phyloP scores from a whole-genome alignment of 2,888 invertebrate species.

The Tethea ocularis region DNA sequence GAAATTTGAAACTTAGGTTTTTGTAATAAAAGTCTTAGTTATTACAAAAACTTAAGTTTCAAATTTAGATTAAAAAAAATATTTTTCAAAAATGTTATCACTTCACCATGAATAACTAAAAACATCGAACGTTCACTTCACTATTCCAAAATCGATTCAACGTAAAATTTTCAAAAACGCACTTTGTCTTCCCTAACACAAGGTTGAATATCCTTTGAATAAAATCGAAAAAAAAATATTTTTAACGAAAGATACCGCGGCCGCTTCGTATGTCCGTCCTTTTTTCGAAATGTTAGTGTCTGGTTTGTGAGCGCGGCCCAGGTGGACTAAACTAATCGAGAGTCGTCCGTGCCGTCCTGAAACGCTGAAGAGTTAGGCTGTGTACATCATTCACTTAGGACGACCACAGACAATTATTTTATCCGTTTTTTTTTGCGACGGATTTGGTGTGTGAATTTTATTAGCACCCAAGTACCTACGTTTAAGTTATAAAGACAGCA shows the following conservation, averaged over 20 bases:
- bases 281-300: constrained; percentile 12
- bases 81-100: neutral
- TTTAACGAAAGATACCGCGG: neutral
- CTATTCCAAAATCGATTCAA: neutral
- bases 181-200: neutral
- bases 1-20: too few relatives aligned
- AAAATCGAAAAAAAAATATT: neutral
- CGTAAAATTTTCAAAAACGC: neutral
- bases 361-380: constrained; percentile 47
- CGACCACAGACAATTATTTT: neutral
- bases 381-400: constrained; percentile 26
- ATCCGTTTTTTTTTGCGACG: neutral
- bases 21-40: too few relatives aligned
- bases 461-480: neutral
- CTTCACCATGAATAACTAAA: neutral
- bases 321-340: constrained; percentile 42
- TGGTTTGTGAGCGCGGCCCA: constrained; percentile 43
- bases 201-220: neutral
- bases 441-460: neutral
- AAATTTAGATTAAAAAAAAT: neutral
- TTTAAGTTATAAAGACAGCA: neutral
- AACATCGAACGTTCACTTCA: neutral
- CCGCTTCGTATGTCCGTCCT: neutral
- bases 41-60: neutral
- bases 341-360: constrained; percentile 38